Conservation (phyloP, 2,113 vertebrate species). For the Sinosuthora webbiana region DNA sequence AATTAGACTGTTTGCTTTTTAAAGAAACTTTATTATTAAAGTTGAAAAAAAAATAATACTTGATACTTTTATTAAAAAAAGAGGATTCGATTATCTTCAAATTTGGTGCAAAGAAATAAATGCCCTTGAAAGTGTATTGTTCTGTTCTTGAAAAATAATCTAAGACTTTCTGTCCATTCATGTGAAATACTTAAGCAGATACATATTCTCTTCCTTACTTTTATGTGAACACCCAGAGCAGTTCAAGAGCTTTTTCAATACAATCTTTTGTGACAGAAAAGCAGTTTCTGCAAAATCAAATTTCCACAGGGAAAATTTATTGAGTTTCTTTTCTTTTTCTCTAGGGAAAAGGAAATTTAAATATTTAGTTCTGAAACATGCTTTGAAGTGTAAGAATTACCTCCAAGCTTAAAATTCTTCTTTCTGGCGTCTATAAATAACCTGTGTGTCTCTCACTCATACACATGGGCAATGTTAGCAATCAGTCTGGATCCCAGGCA, state of each 20-base stretch:
- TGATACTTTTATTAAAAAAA: neutral
- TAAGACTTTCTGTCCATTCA: neutral
- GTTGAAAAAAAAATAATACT: neutral
- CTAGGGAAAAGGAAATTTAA: conserved; percentile 27
- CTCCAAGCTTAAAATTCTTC: conserved; percentile 31
- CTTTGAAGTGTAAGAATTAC: conserved; percentile 49
- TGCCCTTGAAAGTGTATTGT: neutral
- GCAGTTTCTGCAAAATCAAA: conserved; percentile 48
- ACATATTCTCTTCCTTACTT: neutral
- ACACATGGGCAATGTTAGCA: neutral
- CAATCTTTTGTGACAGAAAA: conserved; percentile 48
- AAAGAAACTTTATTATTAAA: neutral
- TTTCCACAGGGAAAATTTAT: conserved; percentile 43
- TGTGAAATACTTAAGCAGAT: neutral
- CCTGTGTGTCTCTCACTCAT: neutral
- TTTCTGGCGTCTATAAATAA: conserved; percentile 38
- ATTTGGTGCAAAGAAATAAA: neutral
- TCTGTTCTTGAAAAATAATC: neutral
- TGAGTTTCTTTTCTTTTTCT: conserved; percentile 15
- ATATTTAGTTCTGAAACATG: conserved; percentile 27
- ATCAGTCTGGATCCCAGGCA: neutral
- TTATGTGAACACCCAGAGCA: neutral
- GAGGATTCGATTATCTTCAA: neutral
- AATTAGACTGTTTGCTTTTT: neutral
- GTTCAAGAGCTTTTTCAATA: neutral